Percentiles rank a stretch among this genome's conserved stretches.
Evolutionary conservation across 2,797 vertebrate genomes (phyloP).

Genomic region (Epinephelus malabaricus): DNA sequence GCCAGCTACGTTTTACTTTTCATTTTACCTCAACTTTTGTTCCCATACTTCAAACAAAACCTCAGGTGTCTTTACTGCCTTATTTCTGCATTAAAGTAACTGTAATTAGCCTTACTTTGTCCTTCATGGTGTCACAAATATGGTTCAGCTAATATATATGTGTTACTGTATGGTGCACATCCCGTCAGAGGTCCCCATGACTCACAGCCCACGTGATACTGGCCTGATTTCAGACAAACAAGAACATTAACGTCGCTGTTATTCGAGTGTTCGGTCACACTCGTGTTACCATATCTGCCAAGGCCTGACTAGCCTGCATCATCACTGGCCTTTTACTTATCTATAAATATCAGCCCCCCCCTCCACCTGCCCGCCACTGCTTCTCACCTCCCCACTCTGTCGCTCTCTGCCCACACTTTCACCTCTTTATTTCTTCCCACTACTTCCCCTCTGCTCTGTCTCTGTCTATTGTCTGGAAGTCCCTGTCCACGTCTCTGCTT

Average conservation of each 20-base stretch:
- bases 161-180: not conserved
- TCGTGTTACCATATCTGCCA: conserved; percentile 58
- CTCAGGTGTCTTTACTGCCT: too few species aligned
- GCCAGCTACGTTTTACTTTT: too few species aligned
- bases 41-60: too few species aligned
- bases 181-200: not conserved
- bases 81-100: too few species aligned
- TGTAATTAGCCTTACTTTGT: too few species aligned
- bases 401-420: conserved; percentile 58
- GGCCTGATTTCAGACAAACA: conserved; percentile 13
- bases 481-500: conserved; percentile 13
- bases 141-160: too few species aligned
- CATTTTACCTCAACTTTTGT: too few species aligned
- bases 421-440: conserved; percentile 22
- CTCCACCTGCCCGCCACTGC: not conserved
- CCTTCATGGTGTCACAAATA: too few species aligned
- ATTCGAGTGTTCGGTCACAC: conserved; percentile 18
- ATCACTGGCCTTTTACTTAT: conserved; percentile 81
- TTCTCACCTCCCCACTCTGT: conserved; percentile 7
- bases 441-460: not conserved
- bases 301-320: conserved; percentile 61
- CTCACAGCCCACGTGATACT: not conserved
- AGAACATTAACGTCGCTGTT: conserved; percentile 5
- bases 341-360: conserved; percentile 84
- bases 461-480: conserved; percentile 31